phyloP scores from a whole-genome alignment of 2,888 invertebrate genomes.

The Lycia hirtaria region DNA sequence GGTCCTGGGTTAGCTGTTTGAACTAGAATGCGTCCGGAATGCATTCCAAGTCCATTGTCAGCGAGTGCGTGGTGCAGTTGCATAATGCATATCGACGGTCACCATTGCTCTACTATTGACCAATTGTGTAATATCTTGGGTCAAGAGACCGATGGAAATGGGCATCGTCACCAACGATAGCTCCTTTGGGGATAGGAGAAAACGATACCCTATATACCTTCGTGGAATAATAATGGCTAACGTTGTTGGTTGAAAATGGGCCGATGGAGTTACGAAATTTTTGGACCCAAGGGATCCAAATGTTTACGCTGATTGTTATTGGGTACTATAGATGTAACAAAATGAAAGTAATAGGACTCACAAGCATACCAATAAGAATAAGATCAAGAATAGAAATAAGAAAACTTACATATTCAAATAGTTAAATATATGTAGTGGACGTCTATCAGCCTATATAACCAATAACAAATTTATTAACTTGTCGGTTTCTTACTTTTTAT shows the following conservation, averaged over 20 bases:
- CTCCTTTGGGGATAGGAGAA: constrained; percentile 52
- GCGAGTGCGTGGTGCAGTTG: constrained; percentile 63
- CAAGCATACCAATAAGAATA: too few relatives aligned
- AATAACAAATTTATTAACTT: too few relatives aligned
- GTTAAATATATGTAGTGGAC: too few relatives aligned
- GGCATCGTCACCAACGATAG: constrained; percentile 51
- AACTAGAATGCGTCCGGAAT: constrained; percentile 62
- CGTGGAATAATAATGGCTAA: constrained; percentile 22
- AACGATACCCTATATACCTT: constrained; percentile 22
- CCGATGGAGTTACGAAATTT: constrained; percentile 10
- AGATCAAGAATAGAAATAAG: too few relatives aligned
- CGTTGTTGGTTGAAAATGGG: constrained; percentile 11
- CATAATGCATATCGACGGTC: constrained; percentile 54
- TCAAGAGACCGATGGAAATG: constrained; percentile 64
- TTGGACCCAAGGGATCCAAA: not conserved
- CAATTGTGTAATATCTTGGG: constrained; percentile 68
- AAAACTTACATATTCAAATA: too few relatives aligned
- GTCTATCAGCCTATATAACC: too few relatives aligned
- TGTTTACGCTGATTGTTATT: not conserved
- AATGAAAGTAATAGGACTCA: too few relatives aligned
- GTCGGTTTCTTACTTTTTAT: too few relatives aligned
- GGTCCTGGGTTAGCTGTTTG: constrained; percentile 48
- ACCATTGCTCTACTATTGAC: constrained; percentile 36
- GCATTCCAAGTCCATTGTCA: constrained; percentile 78
- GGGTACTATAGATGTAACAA: not conserved